Percentiles rank a stretch among this genome's conserved stretches.
These are phyloP conservation scores for Cephus sareptanus DNA, from an alignment of 2,888 invertebrate genomes.

Conservation along the genomic window DNA sequence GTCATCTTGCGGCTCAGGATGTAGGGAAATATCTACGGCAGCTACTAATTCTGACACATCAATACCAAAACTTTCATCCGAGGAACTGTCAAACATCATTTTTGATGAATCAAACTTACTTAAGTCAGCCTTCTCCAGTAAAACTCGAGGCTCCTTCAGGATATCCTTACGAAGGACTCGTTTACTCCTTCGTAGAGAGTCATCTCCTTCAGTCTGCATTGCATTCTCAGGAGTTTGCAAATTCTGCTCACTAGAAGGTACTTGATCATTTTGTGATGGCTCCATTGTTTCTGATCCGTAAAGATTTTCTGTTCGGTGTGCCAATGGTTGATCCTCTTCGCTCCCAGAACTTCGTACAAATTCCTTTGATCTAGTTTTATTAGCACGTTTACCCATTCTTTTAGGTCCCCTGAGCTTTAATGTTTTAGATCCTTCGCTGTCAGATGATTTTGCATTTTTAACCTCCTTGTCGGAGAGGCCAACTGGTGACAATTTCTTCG, in stretches of 20 bases:
- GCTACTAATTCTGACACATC: conserved; percentile 54
- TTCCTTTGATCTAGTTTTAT: conserved; percentile 10
- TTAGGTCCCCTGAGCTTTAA: background rate
- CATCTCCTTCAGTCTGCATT: conserved; percentile 24
- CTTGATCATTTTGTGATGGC: background rate
- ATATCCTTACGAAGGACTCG: conserved; percentile 42
- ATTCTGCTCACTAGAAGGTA: background rate
- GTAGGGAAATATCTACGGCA: conserved; percentile 53
- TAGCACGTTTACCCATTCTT: conserved; percentile 7
- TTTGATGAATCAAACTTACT: conserved; percentile 49
- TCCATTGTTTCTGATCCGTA: background rate
- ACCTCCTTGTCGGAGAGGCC: background rate
- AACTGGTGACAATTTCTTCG: conserved; percentile 29
- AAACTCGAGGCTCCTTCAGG: conserved; percentile 40
- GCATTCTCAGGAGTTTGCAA: background rate
- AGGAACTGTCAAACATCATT: conserved; percentile 53
- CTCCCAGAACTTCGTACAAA: conserved; percentile 42
- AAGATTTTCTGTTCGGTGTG: conserved; percentile 31
- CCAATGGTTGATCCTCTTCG: conserved; percentile 48
- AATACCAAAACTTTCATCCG: conserved; percentile 58
- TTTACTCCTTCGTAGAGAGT: conserved; percentile 42
- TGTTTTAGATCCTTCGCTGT: background rate
- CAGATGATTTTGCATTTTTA: background rate
- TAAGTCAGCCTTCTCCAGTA: conserved; percentile 54
- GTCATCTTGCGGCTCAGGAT: conserved; percentile 36